A percentile compares a stretch with the other conserved stretches of the same genome.
Conservation (phyloP, 2,113 vertebrate species). For the Mandrillus leucophaeus region DNA sequence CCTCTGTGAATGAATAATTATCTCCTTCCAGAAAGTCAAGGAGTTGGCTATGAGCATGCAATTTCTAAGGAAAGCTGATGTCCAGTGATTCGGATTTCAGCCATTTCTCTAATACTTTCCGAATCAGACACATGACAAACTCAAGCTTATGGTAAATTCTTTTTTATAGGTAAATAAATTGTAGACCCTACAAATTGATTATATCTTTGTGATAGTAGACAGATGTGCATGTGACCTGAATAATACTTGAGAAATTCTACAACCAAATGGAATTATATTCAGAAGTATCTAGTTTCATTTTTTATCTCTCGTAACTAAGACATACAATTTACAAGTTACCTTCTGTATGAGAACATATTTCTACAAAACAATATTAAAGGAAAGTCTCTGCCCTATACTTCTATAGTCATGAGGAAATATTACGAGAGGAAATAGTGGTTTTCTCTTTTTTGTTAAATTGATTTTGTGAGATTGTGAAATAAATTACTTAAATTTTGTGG, state of each 20-base stretch:
- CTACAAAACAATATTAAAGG: neutral
- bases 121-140: neutral
- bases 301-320: neutral
- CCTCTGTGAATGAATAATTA: neutral
- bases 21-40: neutral
- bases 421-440: neutral
- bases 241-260: neutral
- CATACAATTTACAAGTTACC: neutral
- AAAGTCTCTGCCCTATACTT: neutral
- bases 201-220: neutral
- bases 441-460: neutral
- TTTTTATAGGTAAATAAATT: constrained; percentile 28
- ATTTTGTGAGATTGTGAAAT: neutral
- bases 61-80: neutral
- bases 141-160: neutral
- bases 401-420: neutral
- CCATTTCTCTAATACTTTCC: neutral
- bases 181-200: neutral
- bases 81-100: neutral
- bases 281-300: neutral
- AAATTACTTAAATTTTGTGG: neutral
- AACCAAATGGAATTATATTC: neutral
- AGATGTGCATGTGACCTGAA: neutral
- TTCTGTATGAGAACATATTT: neutral
- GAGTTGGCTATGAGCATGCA: neutral